phyloP scores from a whole-genome alignment of 2,113 vertebrate species.

The Anas platyrhynchos region DNA sequence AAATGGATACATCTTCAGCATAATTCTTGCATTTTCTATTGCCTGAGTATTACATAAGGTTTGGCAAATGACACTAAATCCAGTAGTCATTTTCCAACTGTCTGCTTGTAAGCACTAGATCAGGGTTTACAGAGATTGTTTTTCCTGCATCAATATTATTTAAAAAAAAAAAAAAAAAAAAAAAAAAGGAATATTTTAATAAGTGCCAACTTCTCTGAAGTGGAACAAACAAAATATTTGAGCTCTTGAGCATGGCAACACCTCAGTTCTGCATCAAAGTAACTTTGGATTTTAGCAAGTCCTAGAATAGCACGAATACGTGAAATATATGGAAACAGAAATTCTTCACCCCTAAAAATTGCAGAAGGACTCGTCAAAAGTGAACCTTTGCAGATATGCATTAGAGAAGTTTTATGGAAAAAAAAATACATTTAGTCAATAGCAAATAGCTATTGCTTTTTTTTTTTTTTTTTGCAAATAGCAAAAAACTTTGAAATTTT shows the following conservation, averaged over 20 bases:
- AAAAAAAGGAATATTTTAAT: background rate
- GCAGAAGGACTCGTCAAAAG: background rate
- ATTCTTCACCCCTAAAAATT: background rate
- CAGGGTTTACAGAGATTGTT: background rate
- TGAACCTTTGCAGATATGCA: background rate
- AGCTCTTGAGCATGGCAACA: background rate
- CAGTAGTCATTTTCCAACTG: background rate
- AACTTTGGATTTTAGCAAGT: background rate
- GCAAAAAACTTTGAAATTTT: background rate
- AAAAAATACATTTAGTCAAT: background rate
- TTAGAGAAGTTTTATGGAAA: background rate
- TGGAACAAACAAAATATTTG: background rate
- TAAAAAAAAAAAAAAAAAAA: background rate
- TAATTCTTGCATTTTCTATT: background rate
- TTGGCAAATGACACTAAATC: background rate
- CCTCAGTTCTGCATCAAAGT: background rate
- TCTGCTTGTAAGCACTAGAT: background rate
- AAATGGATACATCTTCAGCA: rapidly evolving
- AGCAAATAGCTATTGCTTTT: background rate
- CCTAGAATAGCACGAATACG: background rate
- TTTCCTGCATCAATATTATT: background rate
- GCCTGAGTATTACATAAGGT: background rate
- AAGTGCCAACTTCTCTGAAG: background rate
- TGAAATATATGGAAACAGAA: background rate
- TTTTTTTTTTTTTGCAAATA: background rate